phyloP scores from a whole-genome alignment of 2,113 vertebrate genomes.

The Callopanchax toddi region DNA sequence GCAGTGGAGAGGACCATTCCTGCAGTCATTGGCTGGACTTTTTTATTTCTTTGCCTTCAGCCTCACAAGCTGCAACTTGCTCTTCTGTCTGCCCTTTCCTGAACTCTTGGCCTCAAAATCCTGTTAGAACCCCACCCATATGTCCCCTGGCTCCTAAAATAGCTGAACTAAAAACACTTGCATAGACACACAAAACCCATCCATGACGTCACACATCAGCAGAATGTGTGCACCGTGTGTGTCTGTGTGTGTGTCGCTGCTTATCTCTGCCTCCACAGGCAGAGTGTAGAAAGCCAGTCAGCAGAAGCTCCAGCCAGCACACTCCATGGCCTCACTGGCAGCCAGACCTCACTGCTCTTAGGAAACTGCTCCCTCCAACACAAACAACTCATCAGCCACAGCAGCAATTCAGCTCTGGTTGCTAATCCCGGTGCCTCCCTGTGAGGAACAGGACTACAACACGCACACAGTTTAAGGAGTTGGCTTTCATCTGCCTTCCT shows the following conservation, averaged over 20 bases:
- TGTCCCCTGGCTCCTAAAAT: constrained; percentile 62
- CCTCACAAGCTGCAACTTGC: constrained; percentile 15
- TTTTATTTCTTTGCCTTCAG: constrained; percentile 40
- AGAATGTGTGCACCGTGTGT: constrained; percentile 24
- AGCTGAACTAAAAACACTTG: constrained; percentile 52
- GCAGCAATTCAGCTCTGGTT: constrained; percentile 36
- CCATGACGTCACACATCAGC: constrained; percentile 60
- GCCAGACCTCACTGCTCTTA: constrained; percentile 46
- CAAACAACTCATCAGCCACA: constrained; percentile 67
- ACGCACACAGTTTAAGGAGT: constrained; percentile 58
- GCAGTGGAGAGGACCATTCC: constrained; percentile 9
- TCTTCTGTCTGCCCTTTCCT: constrained; percentile 22
- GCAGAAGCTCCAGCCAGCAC: constrained; percentile 63
- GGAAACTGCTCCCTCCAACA: constrained; percentile 71
- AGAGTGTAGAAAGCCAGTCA: constrained; percentile 64
- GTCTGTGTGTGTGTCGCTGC: constrained; percentile 38
- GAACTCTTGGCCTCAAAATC: constrained; percentile 64
- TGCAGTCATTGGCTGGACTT: constrained; percentile 21
- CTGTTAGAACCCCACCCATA: constrained; percentile 56
- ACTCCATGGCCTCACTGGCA: constrained; percentile 54
- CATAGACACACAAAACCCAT: constrained; percentile 46
- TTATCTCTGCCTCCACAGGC: constrained; percentile 72
- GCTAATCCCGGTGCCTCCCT: constrained; percentile 61
- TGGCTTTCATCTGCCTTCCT: constrained; percentile 13
- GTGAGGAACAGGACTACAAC: constrained; percentile 42